These are phyloP conservation scores for Apis cerana DNA, from an alignment of 1,140 invertebrate genomes.

Conservation along the genomic window DNA sequence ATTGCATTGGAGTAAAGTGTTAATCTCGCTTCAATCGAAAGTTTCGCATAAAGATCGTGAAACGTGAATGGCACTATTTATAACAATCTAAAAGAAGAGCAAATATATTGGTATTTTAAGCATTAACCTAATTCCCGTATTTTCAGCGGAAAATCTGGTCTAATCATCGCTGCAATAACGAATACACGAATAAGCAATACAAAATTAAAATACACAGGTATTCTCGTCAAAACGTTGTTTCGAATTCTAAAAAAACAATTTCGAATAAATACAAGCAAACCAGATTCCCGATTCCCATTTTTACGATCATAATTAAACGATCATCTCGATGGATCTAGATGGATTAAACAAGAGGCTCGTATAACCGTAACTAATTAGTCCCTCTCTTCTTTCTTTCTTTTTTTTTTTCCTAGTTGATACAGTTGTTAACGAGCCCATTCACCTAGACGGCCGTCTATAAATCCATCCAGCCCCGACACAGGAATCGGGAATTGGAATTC, in stretches of 20 bases:
- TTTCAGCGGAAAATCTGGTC: background rate
- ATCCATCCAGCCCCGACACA: background rate
- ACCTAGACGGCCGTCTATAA: background rate
- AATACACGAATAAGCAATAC: background rate
- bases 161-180: background rate
- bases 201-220: background rate
- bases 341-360: background rate
- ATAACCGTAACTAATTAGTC: background rate
- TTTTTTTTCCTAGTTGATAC: background rate
- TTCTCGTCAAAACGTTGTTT: background rate
- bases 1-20: no score
- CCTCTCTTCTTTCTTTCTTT: background rate
- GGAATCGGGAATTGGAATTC: background rate
- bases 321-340: background rate
- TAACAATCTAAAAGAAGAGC: background rate
- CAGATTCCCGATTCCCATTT: background rate
- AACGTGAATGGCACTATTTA: background rate
- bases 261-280: background rate
- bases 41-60: background rate
- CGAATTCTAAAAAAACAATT: background rate
- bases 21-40: background rate
- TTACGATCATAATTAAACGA: background rate
- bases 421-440: constrained; percentile 26
- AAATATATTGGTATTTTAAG: constrained; percentile 3
- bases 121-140: background rate